Evolutionary conservation across 2,888 invertebrate species (phyloP), one percentile per base, ranked within the genome.

Genomic region (Scrobipalpa costella): DNA sequence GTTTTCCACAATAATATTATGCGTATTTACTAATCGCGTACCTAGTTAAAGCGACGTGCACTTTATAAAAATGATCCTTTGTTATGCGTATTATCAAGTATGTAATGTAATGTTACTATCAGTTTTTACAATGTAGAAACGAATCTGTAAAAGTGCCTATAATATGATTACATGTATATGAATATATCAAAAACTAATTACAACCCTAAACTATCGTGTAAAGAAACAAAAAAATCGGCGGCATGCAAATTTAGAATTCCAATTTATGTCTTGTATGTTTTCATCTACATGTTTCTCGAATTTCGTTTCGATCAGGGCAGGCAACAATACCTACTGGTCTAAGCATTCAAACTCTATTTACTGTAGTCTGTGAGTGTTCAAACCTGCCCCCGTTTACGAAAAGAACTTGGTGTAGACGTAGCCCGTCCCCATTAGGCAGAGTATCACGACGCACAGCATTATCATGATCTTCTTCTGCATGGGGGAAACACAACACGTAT

Each of bases 401-500:
- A 86, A 85, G 88, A 91, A 90, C 78, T 85, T 90, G 86, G 80
- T 88, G 89, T 91, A 91, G 84, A 91, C 89, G 91, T 90, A 91
- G 85, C 84, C 90, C 74, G 90, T 86, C 77, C 87, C 91, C 81
- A 96, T 93, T 81, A 96, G 93, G 81, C 95, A 94, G 84, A 96
- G 93, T 85, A 97, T 93, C 83, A 95, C 94, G 85, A 97, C 93
- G 93, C 97, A 97, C 92, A 96, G 94, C 94, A 97, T 93, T 88
- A 97, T 97, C 95, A 97, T 96, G 85, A 97, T 97, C 94, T 97
- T 97, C 96, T 97, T 97, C 97, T 97, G 94, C 94, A 94, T 88
- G 78, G 80, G 85, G 87, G 88, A 86, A 90, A 90, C 76, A 90
- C 86, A 82, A 89, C 84, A 88, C 75, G 75, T 65, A 86, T 90